Base-by-base conservation (phyloP, 2,113 vertebrate genomes). In the Crotalus horridus region DNA sequence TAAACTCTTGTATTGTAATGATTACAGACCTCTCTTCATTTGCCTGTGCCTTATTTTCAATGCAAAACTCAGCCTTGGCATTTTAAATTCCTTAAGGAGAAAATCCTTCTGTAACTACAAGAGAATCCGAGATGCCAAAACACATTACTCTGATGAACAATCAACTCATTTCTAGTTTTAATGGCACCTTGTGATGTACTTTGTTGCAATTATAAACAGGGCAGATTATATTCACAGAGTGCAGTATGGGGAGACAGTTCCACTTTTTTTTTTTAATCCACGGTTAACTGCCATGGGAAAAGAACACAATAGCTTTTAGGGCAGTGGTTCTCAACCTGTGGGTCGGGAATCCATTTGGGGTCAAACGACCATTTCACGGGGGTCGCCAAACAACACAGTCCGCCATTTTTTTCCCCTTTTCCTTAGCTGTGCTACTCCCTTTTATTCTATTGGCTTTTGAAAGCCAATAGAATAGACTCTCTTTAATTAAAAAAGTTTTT, bases 1-100 rank as follows among this genome's bases (percentile, higher is more conserved):
- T 89, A 94, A 90, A 94, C 81, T 94, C 93, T 53, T 53, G 12
- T 92, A 61, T 96, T 94, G 61, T 96, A 95, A 1, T 59, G 74
- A 91, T 95, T 90, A 90, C 89, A 95, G 88, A 53, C 85, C n/a
- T 91, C 88, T 69, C 90, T 29, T 85, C 26, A 3, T 59, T 91
- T 96, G 91, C 89, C 11, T 74, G 89, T 89, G 93, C 89, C 86
- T 55, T 56, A 89, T 59, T 74, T 26, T 90, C 81, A 91, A 95
- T 89, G 90, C 87, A 59, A 89, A 94, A 89, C n/a, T 94, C 55
- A 74, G 89, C 74, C 94, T 92, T 89, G 85, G 24, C 48, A 95
- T 92, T 95, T 93, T 95, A n/a, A 95, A 94, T 74, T 94, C 91
- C 46, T 59, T 6, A 7, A 9, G 48, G 69, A 88, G 54, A 33